Conservation (phyloP, 1,140 invertebrate genomes). For the Drosophila ercepeae region DNA sequence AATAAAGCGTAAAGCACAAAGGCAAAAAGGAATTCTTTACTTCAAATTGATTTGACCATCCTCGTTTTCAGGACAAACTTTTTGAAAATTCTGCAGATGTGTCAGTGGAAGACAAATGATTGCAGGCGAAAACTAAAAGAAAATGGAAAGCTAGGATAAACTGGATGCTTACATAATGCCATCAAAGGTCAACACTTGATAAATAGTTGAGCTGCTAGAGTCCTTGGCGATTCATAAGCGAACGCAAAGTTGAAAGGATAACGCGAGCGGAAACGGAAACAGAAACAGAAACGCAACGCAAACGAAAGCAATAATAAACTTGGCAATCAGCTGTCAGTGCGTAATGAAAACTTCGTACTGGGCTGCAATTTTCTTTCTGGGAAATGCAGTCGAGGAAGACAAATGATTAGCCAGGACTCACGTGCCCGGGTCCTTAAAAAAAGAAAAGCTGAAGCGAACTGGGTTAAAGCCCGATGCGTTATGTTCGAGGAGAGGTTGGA, state of each 20-base stretch:
- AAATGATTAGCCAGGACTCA: constrained; percentile 58
- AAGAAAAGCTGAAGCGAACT: constrained; percentile 27
- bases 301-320: constrained; percentile 61
- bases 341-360: constrained; percentile 52
- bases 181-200: constrained; percentile 57
- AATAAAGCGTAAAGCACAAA: neutral
- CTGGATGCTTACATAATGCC: constrained; percentile 31
- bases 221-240: constrained; percentile 50
- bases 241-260: constrained; percentile 17
- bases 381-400: constrained; percentile 56
- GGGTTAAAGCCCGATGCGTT: constrained; percentile 46
- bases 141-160: neutral
- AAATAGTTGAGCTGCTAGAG: constrained; percentile 46
- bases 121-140: constrained; percentile 26
- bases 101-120: constrained; percentile 55
- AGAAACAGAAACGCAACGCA: constrained; percentile 30
- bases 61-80: constrained; percentile 21
- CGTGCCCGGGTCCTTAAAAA: constrained; percentile 17
- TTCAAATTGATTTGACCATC: constrained; percentile 38
- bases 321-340: constrained; percentile 63
- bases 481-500: constrained; percentile 18
- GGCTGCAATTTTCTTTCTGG: constrained; percentile 16
- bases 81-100: constrained; percentile 23
- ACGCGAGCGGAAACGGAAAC: constrained; percentile 8
- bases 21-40: neutral